Percentiles rank a stretch among this genome's conserved stretches.
Conservation (phyloP, 2,888 invertebrate genomes). For the Achlya flavicornis region DNA sequence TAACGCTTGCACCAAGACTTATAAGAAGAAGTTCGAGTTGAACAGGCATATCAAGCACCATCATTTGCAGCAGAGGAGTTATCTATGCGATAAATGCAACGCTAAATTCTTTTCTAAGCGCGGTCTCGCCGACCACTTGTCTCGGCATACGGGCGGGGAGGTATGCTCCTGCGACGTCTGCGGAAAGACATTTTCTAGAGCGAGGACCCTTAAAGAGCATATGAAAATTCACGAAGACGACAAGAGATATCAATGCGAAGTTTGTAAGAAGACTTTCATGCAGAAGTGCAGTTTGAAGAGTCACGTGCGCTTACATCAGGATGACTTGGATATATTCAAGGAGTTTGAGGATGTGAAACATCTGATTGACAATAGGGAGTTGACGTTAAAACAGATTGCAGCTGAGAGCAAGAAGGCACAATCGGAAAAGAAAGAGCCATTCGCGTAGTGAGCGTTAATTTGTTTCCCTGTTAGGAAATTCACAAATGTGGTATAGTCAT, state of each 20-base stretch:
- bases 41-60: constrained; percentile 76
- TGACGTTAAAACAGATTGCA: constrained; percentile 75
- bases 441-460: constrained; percentile 30
- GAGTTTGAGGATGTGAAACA: constrained; percentile 80
- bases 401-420: constrained; percentile 67
- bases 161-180: constrained; percentile 66
- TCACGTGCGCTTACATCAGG: constrained; percentile 71
- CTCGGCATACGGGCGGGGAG: constrained; percentile 65
- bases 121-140: constrained; percentile 67
- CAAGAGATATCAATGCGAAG: constrained; percentile 68
- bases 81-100: constrained; percentile 71
- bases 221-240: constrained; percentile 68
- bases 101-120: constrained; percentile 76
- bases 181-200: constrained; percentile 63
- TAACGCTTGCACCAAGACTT: constrained; percentile 74
- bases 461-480: not conserved
- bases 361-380: constrained; percentile 72
- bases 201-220: constrained; percentile 68
- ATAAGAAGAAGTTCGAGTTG: constrained; percentile 75
- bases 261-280: constrained; percentile 73
- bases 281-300: constrained; percentile 75
- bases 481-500: no score
- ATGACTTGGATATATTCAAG: constrained; percentile 77
- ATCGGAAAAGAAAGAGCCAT: constrained; percentile 52
- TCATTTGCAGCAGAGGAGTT: constrained; percentile 72